These are phyloP conservation scores for Lycorma delicatula DNA, from an alignment of 1,140 invertebrate species.

Conservation along the genomic window DNA sequence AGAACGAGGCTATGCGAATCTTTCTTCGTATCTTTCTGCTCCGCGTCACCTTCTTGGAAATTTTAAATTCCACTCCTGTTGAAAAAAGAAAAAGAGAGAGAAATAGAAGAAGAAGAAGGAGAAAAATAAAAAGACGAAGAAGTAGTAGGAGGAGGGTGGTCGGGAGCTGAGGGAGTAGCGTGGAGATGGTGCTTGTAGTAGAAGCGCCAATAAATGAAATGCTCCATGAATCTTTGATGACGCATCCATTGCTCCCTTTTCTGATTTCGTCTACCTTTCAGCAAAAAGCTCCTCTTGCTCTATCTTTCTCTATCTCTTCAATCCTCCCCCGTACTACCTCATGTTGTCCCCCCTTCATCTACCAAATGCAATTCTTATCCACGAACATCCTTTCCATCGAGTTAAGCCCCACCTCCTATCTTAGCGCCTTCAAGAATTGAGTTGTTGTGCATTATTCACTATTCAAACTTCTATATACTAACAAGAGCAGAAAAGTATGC, in stretches of 20 bases:
- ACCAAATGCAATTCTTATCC: neutral
- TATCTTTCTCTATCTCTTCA: neutral
- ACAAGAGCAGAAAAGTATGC: neutral
- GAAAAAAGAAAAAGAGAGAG: too few relatives aligned
- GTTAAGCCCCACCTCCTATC: neutral
- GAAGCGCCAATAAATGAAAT: constrained; percentile 6
- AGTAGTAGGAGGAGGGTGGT: too few relatives aligned
- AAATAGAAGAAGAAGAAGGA: too few relatives aligned
- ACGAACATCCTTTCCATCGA: neutral
- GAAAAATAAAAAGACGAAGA: too few relatives aligned
- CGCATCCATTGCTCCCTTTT: constrained; percentile 3
- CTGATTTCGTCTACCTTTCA: constrained; percentile 2
- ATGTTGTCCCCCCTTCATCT: neutral
- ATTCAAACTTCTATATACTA: neutral
- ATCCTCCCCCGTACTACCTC: neutral
- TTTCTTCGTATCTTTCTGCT: too few relatives aligned
- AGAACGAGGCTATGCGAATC: too few relatives aligned
- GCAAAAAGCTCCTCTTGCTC: neutral
- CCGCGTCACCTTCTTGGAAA: too few relatives aligned
- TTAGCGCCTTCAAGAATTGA: too few relatives aligned
- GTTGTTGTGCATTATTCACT: neutral
- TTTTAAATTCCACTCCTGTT: too few relatives aligned
- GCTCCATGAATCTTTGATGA: constrained; percentile 4
- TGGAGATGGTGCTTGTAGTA: too few relatives aligned
- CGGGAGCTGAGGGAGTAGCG: too few relatives aligned